Evolutionary conservation across 2,888 invertebrate species (phyloP).

Genomic region (Aphidius colemani): DNA sequence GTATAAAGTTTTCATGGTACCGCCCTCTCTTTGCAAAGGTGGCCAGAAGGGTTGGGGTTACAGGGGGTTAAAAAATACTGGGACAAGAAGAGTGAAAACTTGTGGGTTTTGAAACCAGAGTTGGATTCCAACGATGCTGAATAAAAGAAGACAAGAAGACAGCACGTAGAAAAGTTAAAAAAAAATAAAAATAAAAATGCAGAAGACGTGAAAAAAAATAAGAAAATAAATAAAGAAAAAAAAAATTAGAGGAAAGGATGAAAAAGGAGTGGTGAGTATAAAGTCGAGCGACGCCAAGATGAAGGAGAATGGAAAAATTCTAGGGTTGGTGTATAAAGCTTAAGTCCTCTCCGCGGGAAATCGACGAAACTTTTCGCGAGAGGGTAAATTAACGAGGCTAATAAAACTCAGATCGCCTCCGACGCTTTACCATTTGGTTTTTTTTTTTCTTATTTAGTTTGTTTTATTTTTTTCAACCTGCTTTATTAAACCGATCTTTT

Average conservation of each 20-base stretch:
- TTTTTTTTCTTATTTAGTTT: background rate
- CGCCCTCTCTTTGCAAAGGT: conserved; percentile 9
- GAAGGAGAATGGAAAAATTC: conserved; percentile 33
- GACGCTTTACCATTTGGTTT: conserved; percentile 26
- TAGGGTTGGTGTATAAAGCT: conserved; percentile 36
- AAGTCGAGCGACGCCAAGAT: conserved; percentile 24
- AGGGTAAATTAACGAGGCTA: conserved; percentile 47
- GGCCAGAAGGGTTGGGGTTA: conserved; percentile 10
- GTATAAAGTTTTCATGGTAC: conserved; percentile 17
- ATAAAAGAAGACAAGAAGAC: conserved; percentile 1
- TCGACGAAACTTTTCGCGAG: conserved; percentile 46
- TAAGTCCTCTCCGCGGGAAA: conserved; percentile 42
- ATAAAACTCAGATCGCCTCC: conserved; percentile 42
- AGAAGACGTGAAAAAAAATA: background rate
- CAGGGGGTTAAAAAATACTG: conserved; percentile 3
- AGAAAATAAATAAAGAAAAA: conserved; percentile 13
- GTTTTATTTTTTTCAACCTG: conserved; percentile 5
- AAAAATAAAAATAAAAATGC: conserved; percentile 2
- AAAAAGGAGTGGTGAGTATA: conserved; percentile 22
- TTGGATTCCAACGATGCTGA: conserved; percentile 15
- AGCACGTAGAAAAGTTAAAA: background rate
- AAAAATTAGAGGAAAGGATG: conserved; percentile 4
- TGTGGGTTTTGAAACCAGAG: conserved; percentile 6
- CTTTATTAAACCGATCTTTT: conserved; percentile 27
- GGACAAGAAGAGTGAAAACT: background rate